Evolutionary conservation across 1,140 invertebrate species (phyloP).

Genomic region (Marisa cornuarietis): DNA sequence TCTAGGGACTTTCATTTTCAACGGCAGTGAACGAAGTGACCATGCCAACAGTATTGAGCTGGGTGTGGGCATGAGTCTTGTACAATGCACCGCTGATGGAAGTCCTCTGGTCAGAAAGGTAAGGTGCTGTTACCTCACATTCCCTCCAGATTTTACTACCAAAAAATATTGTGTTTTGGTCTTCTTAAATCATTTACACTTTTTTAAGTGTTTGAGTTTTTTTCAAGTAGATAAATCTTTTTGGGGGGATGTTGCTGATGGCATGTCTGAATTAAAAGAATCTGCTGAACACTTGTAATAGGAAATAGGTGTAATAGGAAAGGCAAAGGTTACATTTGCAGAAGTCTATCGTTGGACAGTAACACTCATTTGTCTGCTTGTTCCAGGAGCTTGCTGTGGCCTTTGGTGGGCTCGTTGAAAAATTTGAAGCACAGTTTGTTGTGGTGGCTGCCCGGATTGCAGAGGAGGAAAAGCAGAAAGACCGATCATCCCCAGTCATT

Average conservation of each 20-base stretch:
- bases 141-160: neutral
- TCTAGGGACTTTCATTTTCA: constrained; percentile 91
- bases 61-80: constrained; percentile 85
- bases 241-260: too few species aligned
- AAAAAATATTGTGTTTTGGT: too few species aligned
- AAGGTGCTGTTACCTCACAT: constrained; percentile 21
- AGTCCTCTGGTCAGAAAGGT: constrained; percentile 89
- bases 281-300: too few species aligned
- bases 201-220: too few species aligned
- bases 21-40: constrained; percentile 82
- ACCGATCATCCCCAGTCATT: constrained; percentile 42
- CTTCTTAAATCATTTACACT: too few species aligned
- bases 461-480: constrained; percentile 71
- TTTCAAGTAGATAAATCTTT: too few species aligned
- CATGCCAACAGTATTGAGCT: constrained; percentile 95
- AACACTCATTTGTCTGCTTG: constrained; percentile 14
- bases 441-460: constrained; percentile 75
- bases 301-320: too few species aligned
- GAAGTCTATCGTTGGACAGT: too few species aligned
- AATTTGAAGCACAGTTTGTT: constrained; percentile 89
- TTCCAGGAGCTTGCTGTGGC: constrained; percentile 80
- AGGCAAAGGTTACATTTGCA: too few species aligned
- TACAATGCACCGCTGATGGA: constrained; percentile 83
- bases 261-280: too few species aligned
- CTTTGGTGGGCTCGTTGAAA: constrained; percentile 88